Percentiles rank a stretch among this genome's conserved stretches.
These are phyloP conservation scores for Hypselothyrea guttata DNA, from an alignment of 2,888 invertebrate genomes.

Conservation along the genomic window DNA sequence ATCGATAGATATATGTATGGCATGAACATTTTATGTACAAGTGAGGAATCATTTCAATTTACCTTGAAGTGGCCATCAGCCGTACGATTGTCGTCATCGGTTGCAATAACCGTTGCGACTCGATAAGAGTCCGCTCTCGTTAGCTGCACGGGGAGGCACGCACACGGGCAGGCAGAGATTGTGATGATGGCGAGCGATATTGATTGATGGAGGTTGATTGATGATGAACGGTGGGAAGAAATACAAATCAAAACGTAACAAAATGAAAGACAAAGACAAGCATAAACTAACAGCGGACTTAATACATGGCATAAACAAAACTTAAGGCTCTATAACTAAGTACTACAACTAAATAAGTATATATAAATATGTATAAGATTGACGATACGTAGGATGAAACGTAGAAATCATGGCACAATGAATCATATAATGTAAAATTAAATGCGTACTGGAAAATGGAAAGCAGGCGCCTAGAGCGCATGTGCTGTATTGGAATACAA, in stretches of 20 bases:
- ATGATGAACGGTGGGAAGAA: constrained; percentile 64
- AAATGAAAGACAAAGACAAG: constrained; percentile 43
- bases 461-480: neutral
- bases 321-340: constrained; percentile 7
- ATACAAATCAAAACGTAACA: constrained; percentile 61
- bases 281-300: constrained; percentile 21
- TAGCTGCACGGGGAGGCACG: constrained; percentile 83
- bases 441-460: constrained; percentile 26
- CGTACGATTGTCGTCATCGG: constrained; percentile 97
- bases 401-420: no score
- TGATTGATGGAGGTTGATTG: constrained; percentile 59
- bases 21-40: no score
- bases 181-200: constrained; percentile 1
- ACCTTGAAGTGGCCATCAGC: constrained; percentile 97
- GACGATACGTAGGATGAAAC: no score
- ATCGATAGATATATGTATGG: constrained; percentile 28
- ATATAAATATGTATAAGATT: no score
- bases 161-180: no score
- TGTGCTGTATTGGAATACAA: neutral
- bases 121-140: constrained; percentile 98
- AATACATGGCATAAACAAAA: constrained; percentile 38
- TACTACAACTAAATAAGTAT: constrained; percentile 12
- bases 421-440: neutral
- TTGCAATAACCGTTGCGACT: constrained; percentile 95
- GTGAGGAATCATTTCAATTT: constrained; percentile 56